Evolutionary conservation across 2,113 vertebrate species (phyloP).

Genomic region (Piaya cayana): DNA sequence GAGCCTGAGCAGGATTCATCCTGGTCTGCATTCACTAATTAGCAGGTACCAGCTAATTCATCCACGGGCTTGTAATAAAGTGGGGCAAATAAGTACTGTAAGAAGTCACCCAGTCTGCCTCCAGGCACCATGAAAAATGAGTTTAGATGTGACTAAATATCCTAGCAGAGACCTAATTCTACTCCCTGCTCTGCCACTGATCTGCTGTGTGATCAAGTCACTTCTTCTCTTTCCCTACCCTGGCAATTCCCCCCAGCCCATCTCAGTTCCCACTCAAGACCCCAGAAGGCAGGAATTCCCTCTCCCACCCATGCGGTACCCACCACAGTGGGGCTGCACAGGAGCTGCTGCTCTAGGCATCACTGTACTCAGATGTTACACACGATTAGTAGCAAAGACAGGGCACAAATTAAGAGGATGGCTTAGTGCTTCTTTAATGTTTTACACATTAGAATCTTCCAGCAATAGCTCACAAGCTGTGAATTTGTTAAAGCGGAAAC

Average conservation of each 20-base stretch:
- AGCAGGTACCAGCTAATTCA: conserved; percentile 14
- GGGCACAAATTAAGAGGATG: not conserved
- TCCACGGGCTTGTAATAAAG: conserved; percentile 12
- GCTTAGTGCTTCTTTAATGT: not conserved
- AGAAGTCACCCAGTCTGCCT: conserved; percentile 26
- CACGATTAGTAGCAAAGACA: not conserved
- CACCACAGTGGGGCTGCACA: rapidly evolving
- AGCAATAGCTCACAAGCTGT: conserved; percentile 43
- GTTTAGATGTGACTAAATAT: conserved; percentile 13
- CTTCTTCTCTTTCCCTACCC: not conserved
- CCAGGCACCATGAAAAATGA: not conserved
- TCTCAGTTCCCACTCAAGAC: not conserved
- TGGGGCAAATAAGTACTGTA: not conserved
- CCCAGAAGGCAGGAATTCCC: not conserved
- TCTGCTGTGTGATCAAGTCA: not conserved
- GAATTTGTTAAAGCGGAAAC: conserved; percentile 63
- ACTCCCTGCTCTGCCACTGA: not conserved
- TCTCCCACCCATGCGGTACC: rapidly evolving
- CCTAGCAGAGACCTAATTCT: conserved; percentile 4
- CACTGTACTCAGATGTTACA: not conserved
- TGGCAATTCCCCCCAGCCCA: not conserved
- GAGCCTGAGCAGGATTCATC: not conserved
- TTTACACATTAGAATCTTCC: conserved; percentile 15
- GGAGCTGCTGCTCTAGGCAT: not conserved
- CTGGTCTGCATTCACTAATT: not conserved